A percentile compares a stretch with the other conserved stretches of the same genome.
phyloP scores from a whole-genome alignment of 2,113 vertebrate genomes.

The Malurus elegans region DNA sequence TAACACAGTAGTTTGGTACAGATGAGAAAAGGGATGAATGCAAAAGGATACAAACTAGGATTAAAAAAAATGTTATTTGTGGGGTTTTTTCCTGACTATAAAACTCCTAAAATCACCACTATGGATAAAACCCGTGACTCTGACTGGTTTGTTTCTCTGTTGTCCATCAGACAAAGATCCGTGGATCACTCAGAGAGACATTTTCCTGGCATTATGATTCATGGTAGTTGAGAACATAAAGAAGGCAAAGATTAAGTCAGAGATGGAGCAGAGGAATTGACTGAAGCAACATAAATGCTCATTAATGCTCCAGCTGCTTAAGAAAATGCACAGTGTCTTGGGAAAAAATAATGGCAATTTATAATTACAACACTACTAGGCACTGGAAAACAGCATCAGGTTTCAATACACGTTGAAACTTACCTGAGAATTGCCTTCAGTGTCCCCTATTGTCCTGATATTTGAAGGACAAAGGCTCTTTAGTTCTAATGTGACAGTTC shows the following conservation, averaged over 20 bases:
- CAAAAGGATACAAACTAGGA: neutral
- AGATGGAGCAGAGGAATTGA: neutral
- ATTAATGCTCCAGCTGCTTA: neutral
- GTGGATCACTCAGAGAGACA: neutral
- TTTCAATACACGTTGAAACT: neutral
- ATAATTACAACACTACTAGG: neutral
- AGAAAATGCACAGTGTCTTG: neutral
- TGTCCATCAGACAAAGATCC: neutral
- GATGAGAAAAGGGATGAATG: neutral
- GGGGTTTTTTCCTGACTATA: neutral
- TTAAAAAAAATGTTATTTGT: rapidly evolving
- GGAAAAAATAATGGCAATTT: constrained; percentile 9
- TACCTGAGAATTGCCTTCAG: neutral
- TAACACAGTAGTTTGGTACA: neutral
- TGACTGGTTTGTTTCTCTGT: neutral
- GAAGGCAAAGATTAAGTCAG: neutral
- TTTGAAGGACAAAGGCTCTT: neutral
- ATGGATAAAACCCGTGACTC: neutral
- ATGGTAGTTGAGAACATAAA: neutral
- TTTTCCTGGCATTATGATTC: neutral
- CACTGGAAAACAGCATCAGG: neutral
- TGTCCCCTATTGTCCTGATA: neutral
- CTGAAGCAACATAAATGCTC: neutral
- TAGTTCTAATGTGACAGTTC: neutral
- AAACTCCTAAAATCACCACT: neutral